Conservation (phyloP, 2,113 vertebrate genomes). For the Cygnus atratus region DNA sequence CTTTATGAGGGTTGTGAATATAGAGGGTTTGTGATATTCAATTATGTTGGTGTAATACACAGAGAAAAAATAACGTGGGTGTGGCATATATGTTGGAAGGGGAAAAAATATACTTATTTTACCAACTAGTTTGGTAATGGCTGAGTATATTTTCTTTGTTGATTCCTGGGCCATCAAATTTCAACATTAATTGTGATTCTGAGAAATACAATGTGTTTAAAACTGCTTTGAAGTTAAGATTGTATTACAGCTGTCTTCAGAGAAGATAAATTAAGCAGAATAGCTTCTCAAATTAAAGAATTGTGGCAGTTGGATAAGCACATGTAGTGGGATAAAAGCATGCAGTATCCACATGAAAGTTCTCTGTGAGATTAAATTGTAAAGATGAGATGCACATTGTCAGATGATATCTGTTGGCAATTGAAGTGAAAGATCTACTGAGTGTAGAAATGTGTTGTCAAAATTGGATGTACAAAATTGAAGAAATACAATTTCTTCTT, state of each 20-base stretch:
- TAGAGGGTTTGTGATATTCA: background rate
- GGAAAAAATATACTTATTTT: background rate
- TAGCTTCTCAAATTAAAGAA: background rate
- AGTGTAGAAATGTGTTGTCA: background rate
- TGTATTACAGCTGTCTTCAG: background rate
- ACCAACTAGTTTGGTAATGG: background rate
- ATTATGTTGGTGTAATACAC: background rate
- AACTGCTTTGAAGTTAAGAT: background rate
- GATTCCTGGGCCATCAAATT: background rate
- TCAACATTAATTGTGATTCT: background rate
- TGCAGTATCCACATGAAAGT: background rate
- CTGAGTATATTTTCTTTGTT: background rate
- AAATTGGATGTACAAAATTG: background rate
- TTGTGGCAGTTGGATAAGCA: background rate
- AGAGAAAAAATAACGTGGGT: background rate
- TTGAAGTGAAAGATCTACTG: background rate
- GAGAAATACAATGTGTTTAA: background rate
- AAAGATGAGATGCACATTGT: background rate
- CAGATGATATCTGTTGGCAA: background rate
- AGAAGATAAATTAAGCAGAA: background rate
- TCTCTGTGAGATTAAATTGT: background rate
- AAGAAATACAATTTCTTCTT: background rate
- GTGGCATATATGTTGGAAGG: background rate
- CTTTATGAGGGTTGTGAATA: background rate
- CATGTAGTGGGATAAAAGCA: background rate